Evolutionary conservation across 2,888 invertebrate species (phyloP), one percentile per base, ranked within the genome.

Genomic region (Acleris laterana): DNA sequence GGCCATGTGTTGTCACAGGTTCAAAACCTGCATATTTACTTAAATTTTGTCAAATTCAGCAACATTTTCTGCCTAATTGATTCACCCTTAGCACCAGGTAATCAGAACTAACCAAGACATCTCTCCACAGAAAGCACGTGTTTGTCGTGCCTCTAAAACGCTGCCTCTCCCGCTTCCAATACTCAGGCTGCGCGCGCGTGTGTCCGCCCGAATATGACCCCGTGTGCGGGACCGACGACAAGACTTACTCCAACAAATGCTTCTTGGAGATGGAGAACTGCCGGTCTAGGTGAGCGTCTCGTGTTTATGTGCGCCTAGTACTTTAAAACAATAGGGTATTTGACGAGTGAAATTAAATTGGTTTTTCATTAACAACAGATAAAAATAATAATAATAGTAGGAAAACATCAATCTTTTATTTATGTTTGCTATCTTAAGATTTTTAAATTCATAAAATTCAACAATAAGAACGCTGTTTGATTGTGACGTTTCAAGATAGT

Each of bases 211-310:
- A 96, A 76, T 98, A 96, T 90, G 97, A 98, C 80, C 98, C 98
- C 0, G 97, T 98, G 6, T 98, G 98, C 84, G 98, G 98, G n/a
- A 96, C 96, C 2, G 98, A 98, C 81, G 95, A 95, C 69, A 97
- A 96, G 94, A 98, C 98, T 0, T 98, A 98, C 94, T 97, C 98
- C 80, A 98, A 98, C 89, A 96, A 96, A 74, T 98, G 98, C 87
- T 97, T 98, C 94, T 90, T 98, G 77, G 96, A 97, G 82, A 96
- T 98, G 89, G 98, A 98, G 88, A 98, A 97, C 78, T 98, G 98
- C 84, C 95, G 97, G 79, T 96, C 97, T 74, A 94, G 96, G 93
- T 93, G 58, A 77, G 76, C 57, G 20, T 11, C 9, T 48, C 11
- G 6, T 25, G 20, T 38, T 58, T 32, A 58, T 58, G 28, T 1